These are phyloP conservation scores for Mixornis gularis DNA, from an alignment of 2,113 vertebrate genomes.

Conservation along the genomic window DNA sequence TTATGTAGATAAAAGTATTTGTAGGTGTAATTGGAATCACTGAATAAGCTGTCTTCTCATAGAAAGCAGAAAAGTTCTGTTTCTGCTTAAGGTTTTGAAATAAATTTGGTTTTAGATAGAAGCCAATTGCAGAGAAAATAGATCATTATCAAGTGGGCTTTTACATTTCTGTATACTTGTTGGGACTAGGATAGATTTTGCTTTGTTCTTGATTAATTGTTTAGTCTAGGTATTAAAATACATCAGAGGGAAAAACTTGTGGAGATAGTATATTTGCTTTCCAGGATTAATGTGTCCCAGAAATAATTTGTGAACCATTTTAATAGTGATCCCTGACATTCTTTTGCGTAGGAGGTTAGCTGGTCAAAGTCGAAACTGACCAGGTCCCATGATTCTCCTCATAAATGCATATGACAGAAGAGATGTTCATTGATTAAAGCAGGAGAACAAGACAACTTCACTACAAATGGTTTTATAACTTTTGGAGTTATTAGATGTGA, in stretches of 20 bases:
- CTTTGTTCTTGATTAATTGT: not conserved
- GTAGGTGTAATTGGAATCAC: not conserved
- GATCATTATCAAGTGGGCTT: not conserved
- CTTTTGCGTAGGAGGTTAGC: not conserved
- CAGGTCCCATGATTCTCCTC: not conserved
- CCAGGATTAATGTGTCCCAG: not conserved
- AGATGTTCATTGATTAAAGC: not conserved
- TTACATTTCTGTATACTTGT: not conserved
- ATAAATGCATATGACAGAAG: not conserved
- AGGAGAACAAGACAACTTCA: not conserved
- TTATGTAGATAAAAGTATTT: not conserved
- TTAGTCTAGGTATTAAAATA: not conserved
- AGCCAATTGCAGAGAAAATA: not conserved
- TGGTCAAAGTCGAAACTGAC: not conserved
- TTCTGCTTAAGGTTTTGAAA: not conserved
- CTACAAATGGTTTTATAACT: not conserved
- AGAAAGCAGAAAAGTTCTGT: not conserved
- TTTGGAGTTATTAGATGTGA: conserved; percentile 45
- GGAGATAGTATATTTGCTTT: not conserved
- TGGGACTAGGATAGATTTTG: not conserved
- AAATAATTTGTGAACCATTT: not conserved
- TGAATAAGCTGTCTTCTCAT: not conserved
- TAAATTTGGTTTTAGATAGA: not conserved
- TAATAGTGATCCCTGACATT: not conserved
- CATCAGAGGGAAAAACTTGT: not conserved